A percentile compares a stretch with the other conserved stretches of the same genome.
phyloP scores from a whole-genome alignment of 2,888 invertebrate species.

The Linnaemya tessellans region DNA sequence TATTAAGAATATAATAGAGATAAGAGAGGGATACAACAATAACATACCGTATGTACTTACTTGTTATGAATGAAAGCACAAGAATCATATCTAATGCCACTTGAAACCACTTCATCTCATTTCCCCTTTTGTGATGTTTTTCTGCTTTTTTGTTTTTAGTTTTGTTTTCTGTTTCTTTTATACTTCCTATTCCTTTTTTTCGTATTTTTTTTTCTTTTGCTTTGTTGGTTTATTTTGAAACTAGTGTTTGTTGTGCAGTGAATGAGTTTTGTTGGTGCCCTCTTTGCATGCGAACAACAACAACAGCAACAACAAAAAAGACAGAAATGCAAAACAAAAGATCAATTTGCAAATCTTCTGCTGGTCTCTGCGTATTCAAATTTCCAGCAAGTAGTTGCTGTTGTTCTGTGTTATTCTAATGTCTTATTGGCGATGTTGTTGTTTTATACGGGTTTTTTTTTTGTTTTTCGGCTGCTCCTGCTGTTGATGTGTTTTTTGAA shows the following conservation, averaged over 20 bases:
- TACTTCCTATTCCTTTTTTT: background rate
- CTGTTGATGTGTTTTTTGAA: slow-evolving; percentile 37
- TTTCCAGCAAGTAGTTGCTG: slow-evolving; percentile 20
- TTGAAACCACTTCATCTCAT: slow-evolving; percentile 84
- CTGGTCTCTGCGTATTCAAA: slow-evolving; percentile 32
- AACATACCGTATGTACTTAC: slow-evolving; percentile 78
- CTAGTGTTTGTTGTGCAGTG: slow-evolving; percentile 44
- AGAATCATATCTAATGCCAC: slow-evolving; percentile 84
- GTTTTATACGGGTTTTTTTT: slow-evolving; percentile 10
- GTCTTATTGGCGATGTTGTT: background rate
- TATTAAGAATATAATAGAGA: slow-evolving; percentile 13
- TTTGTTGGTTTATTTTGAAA: slow-evolving; percentile 7
- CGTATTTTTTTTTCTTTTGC: background rate
- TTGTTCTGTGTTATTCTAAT: slow-evolving; percentile 9
- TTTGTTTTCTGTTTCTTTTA: slow-evolving; percentile 5
- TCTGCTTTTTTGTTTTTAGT: slow-evolving; percentile 48
- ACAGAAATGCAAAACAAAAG: slow-evolving; percentile 67
- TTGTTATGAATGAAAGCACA: slow-evolving; percentile 84
- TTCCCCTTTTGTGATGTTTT: slow-evolving; percentile 81
- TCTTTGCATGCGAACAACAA: slow-evolving; percentile 23
- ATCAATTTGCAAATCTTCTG: slow-evolving; percentile 66
- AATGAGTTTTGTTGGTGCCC: slow-evolving; percentile 49
- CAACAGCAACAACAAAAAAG: background rate
- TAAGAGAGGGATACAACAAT: slow-evolving; percentile 42
- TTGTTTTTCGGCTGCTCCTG: slow-evolving; percentile 28